Percentiles rank a stretch among this genome's conserved stretches.
Conservation (phyloP, 2,888 invertebrate genomes). For the Pteria penguin region DNA sequence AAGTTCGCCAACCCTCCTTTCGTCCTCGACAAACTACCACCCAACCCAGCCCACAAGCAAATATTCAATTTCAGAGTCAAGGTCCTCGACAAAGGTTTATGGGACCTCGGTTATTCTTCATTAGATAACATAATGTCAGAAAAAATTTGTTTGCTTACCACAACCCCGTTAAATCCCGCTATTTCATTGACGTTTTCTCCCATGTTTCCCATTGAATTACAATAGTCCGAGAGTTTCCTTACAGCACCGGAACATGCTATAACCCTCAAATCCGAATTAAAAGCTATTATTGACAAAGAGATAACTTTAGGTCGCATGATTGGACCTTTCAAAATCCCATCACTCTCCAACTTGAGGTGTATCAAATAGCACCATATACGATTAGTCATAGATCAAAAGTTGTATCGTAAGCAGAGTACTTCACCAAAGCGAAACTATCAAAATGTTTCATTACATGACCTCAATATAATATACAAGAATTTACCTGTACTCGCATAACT, state of each 20-base stretch:
- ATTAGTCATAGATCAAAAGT: too few relatives aligned
- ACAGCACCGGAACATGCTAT: background rate
- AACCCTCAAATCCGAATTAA: background rate
- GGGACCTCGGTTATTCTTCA: background rate
- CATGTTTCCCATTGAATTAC: constrained; percentile 3
- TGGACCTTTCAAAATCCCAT: background rate
- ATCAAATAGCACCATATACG: too few relatives aligned
- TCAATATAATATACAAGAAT: too few relatives aligned
- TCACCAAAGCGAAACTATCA: too few relatives aligned
- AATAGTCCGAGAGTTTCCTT: background rate
- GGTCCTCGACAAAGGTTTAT: constrained; percentile 6
- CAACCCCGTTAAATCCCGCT: background rate
- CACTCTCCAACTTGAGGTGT: background rate
- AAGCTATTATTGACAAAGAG: background rate
- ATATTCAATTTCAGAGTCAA: background rate
- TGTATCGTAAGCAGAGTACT: too few relatives aligned
- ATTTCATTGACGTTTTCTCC: background rate
- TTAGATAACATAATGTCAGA: background rate
- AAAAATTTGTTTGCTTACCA: background rate
- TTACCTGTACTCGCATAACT: too few relatives aligned
- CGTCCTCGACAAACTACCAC: background rate
- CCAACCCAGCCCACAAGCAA: background rate
- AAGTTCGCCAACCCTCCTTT: background rate
- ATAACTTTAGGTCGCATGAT: background rate
- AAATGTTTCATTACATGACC: too few relatives aligned